Evolutionary conservation across 2,888 invertebrate species (phyloP), one percentile per base, ranked within the genome.

Genomic region (Calliscelio sp.): DNA sequence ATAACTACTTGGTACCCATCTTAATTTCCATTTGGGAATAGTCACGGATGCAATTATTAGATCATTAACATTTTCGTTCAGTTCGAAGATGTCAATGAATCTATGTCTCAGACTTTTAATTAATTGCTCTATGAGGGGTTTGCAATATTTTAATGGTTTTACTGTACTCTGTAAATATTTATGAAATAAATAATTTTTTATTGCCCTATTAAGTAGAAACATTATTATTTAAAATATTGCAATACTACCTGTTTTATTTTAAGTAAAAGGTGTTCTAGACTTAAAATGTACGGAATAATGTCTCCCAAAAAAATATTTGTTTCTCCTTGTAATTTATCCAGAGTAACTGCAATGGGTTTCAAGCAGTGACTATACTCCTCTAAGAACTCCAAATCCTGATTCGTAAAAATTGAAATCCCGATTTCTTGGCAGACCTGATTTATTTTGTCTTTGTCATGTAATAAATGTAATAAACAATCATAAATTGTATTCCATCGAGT

Each of bases 401-500:
- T 61, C 14, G n/a, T n/a, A n/a, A 61, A 61, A 10, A 41, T n/a
- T 22, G 61, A 38, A 5, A 61, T 20, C 2, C 24, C 24, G n/a
- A 61, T 38, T 61, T 38, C 11, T 41, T 24, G 24, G 24, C 61
- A 61, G 10, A 61, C 61, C 2, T 61, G 24, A 22, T 61, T 49
- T 8, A 68, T 68, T 51, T 74, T 49, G 11, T 74, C 53, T 35
- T 63, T 51, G 2, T 8, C 20, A 3, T 0, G 2, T 14, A 74
- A 14, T n/a, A 74, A 16, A 20, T 28, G 28, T 8, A 35, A 28
- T 18, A 74, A 6, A 32, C 59, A 25, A 14, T 74, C 38, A 63
- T 74, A 74, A 2, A 74, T 10, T 11, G 18, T 22, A 18, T 74
- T 74, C 74, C 74, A 74, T 3, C 61, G 59, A 20, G 74, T 61